Evolutionary conservation across 2,113 vertebrate genomes (phyloP).

Genomic region (Myotis davidii): DNA sequence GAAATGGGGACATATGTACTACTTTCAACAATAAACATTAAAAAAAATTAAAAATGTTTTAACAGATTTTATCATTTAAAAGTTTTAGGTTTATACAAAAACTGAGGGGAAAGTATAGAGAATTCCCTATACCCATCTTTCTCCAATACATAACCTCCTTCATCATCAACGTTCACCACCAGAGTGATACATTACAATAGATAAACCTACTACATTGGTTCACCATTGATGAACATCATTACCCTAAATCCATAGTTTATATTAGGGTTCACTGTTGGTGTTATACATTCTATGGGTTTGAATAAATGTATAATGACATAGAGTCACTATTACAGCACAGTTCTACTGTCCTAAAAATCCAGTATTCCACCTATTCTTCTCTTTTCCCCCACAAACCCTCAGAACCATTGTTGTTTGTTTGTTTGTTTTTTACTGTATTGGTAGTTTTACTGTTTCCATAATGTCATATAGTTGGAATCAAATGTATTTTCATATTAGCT

Average conservation of each 20-base stretch:
- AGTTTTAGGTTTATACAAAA: neutral
- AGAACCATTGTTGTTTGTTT: neutral
- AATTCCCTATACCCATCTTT: neutral
- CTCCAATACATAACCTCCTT: neutral
- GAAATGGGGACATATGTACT: too few relatives aligned
- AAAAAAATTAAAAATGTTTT: too few relatives aligned
- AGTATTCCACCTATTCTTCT: neutral
- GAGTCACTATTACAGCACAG: neutral
- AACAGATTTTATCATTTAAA: neutral
- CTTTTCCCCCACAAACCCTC: neutral
- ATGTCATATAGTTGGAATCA: neutral
- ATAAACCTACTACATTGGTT: neutral
- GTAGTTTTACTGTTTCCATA: neutral
- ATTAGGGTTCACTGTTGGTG: neutral
- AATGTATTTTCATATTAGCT: neutral
- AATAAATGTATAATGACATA: neutral
- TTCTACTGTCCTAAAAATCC: neutral
- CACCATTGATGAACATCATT: neutral
- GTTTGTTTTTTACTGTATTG: neutral
- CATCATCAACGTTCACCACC: neutral
- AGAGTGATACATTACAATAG: neutral
- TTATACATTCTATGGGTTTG: neutral
- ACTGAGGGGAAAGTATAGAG: neutral
- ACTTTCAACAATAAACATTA: too few relatives aligned
- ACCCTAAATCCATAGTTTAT: neutral